Evolutionary conservation across 2,797 vertebrate species (phyloP).

Genomic region (Natrix natrix): DNA sequence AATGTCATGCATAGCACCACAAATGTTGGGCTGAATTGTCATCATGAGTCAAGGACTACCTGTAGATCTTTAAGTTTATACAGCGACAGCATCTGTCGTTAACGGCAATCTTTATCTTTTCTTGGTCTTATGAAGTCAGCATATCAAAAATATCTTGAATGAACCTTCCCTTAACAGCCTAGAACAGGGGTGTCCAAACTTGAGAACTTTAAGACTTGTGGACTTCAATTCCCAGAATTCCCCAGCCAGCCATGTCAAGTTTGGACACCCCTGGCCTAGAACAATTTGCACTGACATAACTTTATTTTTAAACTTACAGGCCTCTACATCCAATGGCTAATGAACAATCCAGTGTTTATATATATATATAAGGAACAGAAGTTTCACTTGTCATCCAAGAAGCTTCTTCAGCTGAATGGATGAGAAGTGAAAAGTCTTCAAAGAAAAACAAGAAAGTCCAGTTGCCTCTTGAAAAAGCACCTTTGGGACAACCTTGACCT

Average conservation of each 20-base stretch:
- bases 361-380: background rate
- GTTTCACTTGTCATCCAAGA: no score
- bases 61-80: background rate
- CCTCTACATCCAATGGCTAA: background rate
- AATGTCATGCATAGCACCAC: background rate
- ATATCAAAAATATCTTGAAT: slow-evolving; percentile 33
- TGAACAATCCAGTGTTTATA: background rate
- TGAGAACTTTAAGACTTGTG: no score
- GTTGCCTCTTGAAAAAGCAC: no score
- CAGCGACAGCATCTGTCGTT: background rate
- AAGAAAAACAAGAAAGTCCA: no score
- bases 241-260: no score
- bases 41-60: background rate
- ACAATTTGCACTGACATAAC: background rate
- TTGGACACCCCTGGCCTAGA: background rate
- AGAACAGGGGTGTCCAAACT: no score
- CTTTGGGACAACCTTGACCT: no score
- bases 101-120: background rate
- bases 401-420: no score
- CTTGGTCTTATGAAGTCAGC: background rate
- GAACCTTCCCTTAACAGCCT: background rate
- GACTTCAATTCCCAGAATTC: no score
- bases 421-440: no score
- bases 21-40: background rate
- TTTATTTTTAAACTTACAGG: background rate